These are phyloP conservation scores for Bostrychus sinensis DNA, from an alignment of 2,113 vertebrate species.

Conservation along the genomic window DNA sequence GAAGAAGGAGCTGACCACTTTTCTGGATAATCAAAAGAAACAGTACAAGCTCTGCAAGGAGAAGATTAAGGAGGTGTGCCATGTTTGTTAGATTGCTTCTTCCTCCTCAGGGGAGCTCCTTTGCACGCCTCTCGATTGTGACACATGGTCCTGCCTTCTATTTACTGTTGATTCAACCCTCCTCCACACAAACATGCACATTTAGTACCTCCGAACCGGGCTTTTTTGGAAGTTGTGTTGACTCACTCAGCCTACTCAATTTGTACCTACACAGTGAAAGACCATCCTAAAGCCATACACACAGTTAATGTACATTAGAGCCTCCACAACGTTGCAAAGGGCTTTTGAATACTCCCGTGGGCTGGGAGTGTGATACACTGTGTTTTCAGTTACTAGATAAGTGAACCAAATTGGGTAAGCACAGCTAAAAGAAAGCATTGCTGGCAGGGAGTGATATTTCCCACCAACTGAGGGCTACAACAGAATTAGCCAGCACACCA, in stretches of 20 bases:
- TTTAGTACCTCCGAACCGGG: constrained; percentile 16
- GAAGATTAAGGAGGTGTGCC: constrained; percentile 96
- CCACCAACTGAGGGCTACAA: constrained; percentile 51
- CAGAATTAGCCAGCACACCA: constrained; percentile 56
- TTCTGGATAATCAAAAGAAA: constrained; percentile 98
- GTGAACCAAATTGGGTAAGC: constrained; percentile 69
- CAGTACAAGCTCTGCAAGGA: constrained; percentile 99
- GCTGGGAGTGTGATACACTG: constrained; percentile 32
- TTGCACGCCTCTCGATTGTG: constrained; percentile 28
- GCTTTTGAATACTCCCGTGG: constrained; percentile 37
- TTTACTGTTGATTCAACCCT: constrained; percentile 45
- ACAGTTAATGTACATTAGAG: constrained; percentile 15
- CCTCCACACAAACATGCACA: constrained; percentile 48
- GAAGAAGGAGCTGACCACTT: constrained; percentile 98
- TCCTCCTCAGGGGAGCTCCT: constrained; percentile 13
- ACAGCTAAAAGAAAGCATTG: constrained; percentile 51
- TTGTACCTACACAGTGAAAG: constrained; percentile 46
- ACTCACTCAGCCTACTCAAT: constrained; percentile 60
- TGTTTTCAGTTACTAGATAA: constrained; percentile 63
- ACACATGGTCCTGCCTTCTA: constrained; percentile 30
- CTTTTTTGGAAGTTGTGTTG: constrained; percentile 42
- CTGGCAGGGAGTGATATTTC: constrained; percentile 63
- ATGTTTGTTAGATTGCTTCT: constrained; percentile 22
- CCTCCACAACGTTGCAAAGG: constrained; percentile 43
- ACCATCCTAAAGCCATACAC: constrained; percentile 19